Conservation (phyloP, 2,888 invertebrate species). For the Cetonia aurata region DNA sequence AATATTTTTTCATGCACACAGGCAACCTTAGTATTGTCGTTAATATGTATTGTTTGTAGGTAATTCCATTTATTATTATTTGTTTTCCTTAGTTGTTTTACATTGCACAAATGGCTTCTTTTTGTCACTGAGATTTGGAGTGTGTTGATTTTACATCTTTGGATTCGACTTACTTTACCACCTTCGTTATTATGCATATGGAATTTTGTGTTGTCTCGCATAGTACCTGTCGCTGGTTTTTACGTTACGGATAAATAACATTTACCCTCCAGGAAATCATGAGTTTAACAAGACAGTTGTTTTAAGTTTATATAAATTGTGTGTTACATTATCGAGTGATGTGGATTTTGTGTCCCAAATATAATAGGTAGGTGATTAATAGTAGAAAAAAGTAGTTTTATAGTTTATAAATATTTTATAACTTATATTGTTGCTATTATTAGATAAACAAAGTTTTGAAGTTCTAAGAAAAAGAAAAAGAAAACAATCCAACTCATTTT, state of each 20-base stretch:
- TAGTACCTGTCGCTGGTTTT: slow-evolving; percentile 28
- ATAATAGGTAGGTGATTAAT: slow-evolving; percentile 17
- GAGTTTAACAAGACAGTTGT: neutral
- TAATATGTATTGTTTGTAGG: slow-evolving; percentile 46
- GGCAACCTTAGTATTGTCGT: slow-evolving; percentile 27
- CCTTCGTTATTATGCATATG: neutral
- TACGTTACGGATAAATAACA: slow-evolving; percentile 10
- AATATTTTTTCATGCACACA: slow-evolving; percentile 14
- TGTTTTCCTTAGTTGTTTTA: slow-evolving; percentile 40
- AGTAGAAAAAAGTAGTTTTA: too few species aligned
- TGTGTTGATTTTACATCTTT: slow-evolving; percentile 34
- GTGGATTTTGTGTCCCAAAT: slow-evolving; percentile 8
- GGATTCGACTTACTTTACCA: slow-evolving; percentile 17
- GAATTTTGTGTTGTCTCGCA: slow-evolving; percentile 5
- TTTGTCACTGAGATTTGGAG: slow-evolving; percentile 33
- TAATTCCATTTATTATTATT: slow-evolving; percentile 42
- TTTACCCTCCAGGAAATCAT: neutral
- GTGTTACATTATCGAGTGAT: neutral
- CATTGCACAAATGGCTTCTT: slow-evolving; percentile 48
- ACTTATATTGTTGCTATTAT: too few species aligned
- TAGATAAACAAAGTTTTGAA: too few species aligned
- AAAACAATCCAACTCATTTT: too few species aligned
- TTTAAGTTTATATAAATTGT: neutral
- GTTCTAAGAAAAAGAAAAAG: too few species aligned
- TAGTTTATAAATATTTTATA: too few species aligned